phyloP scores from a whole-genome alignment of 2,113 vertebrate species.

The Phasianus colchicus region DNA sequence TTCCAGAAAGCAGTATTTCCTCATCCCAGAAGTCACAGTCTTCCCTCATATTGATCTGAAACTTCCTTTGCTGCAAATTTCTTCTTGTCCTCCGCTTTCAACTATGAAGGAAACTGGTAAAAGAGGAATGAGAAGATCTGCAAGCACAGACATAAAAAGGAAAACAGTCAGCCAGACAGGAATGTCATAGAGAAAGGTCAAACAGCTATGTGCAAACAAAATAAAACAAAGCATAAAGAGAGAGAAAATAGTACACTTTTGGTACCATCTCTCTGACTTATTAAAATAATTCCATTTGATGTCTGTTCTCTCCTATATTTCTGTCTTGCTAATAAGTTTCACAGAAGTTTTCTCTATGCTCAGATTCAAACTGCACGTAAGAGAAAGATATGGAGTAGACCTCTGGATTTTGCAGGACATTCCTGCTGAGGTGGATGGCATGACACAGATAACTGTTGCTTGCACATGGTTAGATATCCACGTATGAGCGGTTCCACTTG shows the following conservation, averaged over 20 bases:
- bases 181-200: constrained; percentile 3
- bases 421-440: not conserved
- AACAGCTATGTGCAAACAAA: not conserved
- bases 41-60: not conserved
- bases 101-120: not conserved
- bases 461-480: fast-evolving
- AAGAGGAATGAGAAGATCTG: not conserved
- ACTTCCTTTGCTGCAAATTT: not conserved
- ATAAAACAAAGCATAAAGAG: not conserved
- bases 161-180: not conserved
- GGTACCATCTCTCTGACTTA: not conserved
- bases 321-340: not conserved
- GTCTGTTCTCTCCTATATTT: not conserved
- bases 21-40: not conserved
- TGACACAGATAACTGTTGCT: not conserved
- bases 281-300: not conserved
- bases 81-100: not conserved
- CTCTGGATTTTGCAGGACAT: not conserved
- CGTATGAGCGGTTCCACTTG: not conserved
- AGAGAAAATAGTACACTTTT: not conserved
- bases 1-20: not conserved
- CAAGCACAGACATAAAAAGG: not conserved
- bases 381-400: not conserved
- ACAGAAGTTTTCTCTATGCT: not conserved
- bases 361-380: not conserved